phyloP scores from a whole-genome alignment of 2,888 invertebrate species.

The Dimorphilus gyrociliatus region DNA sequence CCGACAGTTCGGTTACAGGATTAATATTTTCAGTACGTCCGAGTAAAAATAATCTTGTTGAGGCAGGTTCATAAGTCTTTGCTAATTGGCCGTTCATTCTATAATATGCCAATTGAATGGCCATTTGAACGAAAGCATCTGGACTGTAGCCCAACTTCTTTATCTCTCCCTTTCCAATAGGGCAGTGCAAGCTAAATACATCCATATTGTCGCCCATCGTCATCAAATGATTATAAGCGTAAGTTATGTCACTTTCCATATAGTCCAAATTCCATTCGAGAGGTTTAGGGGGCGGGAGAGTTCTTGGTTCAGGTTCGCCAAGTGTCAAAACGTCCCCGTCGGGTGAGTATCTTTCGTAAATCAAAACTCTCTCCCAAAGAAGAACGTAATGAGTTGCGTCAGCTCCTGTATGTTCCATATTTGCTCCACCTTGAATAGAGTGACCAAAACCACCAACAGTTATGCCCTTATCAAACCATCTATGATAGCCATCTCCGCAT shows the following conservation, averaged over 20 bases:
- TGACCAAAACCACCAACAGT: conserved; percentile 27
- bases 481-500: conserved; percentile 28
- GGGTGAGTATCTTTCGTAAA: conserved; percentile 5
- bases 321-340: conserved; percentile 7
- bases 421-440: conserved; percentile 39
- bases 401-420: conserved; percentile 42
- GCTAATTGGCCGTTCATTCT: conserved; percentile 38
- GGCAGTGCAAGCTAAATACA: too few relatives aligned
- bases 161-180: too few relatives aligned
- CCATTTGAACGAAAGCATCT: conserved; percentile 43
- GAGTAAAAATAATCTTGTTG: conserved; percentile 14
- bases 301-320: too few relatives aligned
- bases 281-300: too few relatives aligned
- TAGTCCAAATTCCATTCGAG: too few relatives aligned
- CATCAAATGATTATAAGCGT: too few relatives aligned
- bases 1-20: conserved; percentile 6
- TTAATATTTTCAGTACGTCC: conserved; percentile 10
- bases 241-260: too few relatives aligned
- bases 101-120: conserved; percentile 44
- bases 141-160: too few relatives aligned
- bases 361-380: conserved; percentile 7
- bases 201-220: too few relatives aligned
- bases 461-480: conserved; percentile 46
- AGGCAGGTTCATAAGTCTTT: conserved; percentile 23
- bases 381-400: conserved; percentile 14